These are phyloP conservation scores for Gavialis gangeticus DNA, from an alignment of 2,113 vertebrate genomes.

Conservation along the genomic window DNA sequence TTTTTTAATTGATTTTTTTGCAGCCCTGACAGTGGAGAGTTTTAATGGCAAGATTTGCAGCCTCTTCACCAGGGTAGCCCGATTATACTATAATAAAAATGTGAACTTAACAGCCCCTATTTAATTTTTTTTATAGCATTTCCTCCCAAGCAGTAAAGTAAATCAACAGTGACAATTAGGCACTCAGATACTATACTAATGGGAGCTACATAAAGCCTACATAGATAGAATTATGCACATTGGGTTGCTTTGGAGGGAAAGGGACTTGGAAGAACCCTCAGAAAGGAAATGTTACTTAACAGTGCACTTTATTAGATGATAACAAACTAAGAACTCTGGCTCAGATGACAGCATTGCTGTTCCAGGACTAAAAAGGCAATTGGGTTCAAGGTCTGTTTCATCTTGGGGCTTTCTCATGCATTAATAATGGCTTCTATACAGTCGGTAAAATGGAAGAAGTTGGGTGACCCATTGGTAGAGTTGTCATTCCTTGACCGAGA, in stretches of 20 bases:
- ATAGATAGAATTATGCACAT: neutral
- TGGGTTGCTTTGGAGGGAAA: neutral
- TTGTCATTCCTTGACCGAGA: neutral
- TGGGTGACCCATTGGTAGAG: fast-evolving
- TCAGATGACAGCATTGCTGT: neutral
- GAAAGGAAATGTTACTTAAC: neutral
- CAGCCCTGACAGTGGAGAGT: neutral
- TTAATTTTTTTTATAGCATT: neutral
- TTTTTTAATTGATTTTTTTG: neutral
- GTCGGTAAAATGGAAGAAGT: neutral
- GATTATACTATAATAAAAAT: neutral
- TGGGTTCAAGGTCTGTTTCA: neutral
- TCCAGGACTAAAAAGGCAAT: neutral
- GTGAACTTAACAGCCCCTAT: neutral
- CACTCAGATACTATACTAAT: neutral
- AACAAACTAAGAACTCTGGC: neutral
- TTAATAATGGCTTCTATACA: neutral
- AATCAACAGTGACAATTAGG: neutral
- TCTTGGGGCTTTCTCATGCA: neutral
- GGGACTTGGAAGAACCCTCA: neutral
- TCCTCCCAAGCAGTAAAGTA: neutral
- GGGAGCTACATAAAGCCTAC: neutral
- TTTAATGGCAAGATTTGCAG: neutral
- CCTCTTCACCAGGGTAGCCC: neutral
- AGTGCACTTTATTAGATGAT: neutral